Evolutionary conservation across 2,113 vertebrate genomes (phyloP).

Genomic region (Sterna hirundo): DNA sequence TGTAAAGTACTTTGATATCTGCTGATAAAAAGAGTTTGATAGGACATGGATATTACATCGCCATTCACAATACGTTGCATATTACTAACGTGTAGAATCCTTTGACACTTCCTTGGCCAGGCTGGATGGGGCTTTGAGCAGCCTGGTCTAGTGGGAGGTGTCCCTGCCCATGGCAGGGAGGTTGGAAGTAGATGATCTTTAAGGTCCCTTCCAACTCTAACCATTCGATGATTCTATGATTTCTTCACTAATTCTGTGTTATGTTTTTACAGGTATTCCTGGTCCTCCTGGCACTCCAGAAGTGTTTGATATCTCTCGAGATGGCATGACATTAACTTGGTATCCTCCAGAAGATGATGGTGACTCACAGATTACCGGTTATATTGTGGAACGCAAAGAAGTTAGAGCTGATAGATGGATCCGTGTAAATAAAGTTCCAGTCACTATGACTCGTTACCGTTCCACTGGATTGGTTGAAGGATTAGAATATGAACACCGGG

Average conservation of each 20-base stretch:
- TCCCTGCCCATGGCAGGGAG: no score
- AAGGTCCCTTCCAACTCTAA: no score
- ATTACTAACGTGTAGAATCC: background rate
- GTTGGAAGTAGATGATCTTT: no score
- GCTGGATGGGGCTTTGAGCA: no score
- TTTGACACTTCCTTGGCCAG: background rate
- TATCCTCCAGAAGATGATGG: constrained; percentile 93
- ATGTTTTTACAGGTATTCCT: constrained; percentile 80
- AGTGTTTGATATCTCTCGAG: constrained; percentile 91
- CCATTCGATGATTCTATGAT: no score
- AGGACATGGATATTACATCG: background rate
- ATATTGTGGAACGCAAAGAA: constrained; percentile 97
- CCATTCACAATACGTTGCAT: background rate
- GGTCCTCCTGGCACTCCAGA: constrained; percentile 91
- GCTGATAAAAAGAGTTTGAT: background rate
- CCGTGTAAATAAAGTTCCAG: constrained; percentile 93
- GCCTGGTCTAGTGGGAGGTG: no score
- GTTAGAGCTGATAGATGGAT: constrained; percentile 95
- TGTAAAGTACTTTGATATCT: background rate
- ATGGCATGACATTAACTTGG: constrained; percentile 98
- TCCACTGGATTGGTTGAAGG: constrained; percentile 95
- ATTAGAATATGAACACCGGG: constrained; percentile 95
- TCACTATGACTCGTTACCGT: constrained; percentile 97
- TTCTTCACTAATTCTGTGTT: background rate
- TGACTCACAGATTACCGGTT: constrained; percentile 91